Conservation (phyloP, 2,888 invertebrate species). For the Hetaerina titia region DNA sequence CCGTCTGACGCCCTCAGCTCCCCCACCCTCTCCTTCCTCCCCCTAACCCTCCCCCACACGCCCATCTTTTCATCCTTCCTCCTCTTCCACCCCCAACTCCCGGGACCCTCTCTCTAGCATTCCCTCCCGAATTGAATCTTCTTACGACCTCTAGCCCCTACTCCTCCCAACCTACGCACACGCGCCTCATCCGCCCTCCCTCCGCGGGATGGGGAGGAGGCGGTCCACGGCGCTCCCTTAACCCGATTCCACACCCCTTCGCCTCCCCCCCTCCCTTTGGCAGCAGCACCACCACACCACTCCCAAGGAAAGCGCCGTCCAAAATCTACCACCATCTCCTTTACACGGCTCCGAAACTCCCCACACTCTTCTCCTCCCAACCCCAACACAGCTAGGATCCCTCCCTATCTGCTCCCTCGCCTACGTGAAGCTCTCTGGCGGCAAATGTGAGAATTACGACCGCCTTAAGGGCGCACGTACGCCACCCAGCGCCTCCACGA, state of each 20-base stretch:
- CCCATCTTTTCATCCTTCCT: neutral
- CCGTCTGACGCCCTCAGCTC: neutral
- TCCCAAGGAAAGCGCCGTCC: constrained; percentile 41
- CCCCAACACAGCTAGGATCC: neutral
- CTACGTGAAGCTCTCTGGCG: constrained; percentile 28
- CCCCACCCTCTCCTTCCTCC: neutral
- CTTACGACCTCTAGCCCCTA: neutral
- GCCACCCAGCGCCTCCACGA: constrained; percentile 27
- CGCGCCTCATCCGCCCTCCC: neutral
- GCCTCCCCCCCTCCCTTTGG: neutral
- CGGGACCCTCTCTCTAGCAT: neutral
- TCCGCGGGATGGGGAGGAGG: neutral
- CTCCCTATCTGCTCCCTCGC: neutral
- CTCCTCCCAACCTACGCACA: neutral
- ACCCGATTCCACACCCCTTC: neutral
- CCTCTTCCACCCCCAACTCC: neutral
- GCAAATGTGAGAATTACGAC: constrained; percentile 64
- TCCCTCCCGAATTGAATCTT: constrained; percentile 7
- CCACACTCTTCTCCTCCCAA: neutral
- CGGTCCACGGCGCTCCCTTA: neutral
- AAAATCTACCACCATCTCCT: constrained; percentile 40
- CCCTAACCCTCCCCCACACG: neutral
- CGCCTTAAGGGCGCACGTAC: constrained; percentile 27
- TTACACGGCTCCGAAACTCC: neutral
- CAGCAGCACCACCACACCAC: neutral